A percentile compares a stretch with the other conserved stretches of the same genome.
Conservation (phyloP, 2,888 invertebrate genomes). For the Monopis laevigella region DNA sequence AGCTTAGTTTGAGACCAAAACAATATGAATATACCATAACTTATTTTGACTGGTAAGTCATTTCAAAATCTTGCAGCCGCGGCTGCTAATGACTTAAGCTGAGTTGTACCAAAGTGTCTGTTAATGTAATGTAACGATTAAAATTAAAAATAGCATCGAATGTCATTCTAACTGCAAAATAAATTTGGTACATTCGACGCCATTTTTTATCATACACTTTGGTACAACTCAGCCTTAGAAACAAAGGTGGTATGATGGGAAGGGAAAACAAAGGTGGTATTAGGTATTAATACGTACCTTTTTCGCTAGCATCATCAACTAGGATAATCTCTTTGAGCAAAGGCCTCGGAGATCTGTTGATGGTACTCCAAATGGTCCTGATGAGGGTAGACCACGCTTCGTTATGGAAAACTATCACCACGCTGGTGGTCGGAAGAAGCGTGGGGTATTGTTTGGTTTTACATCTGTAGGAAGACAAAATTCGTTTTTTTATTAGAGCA, state of each 20-base stretch:
- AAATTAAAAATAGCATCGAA: too few species aligned
- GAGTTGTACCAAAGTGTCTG: too few species aligned
- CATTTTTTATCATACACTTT: too few species aligned
- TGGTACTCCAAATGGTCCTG: conserved; percentile 96
- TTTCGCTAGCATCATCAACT: conserved; percentile 97
- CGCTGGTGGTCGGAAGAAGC: conserved; percentile 90
- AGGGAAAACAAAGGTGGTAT: neutral
- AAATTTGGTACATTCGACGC: too few species aligned
- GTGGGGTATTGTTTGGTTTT: conserved; percentile 80
- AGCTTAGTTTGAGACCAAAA: too few species aligned
- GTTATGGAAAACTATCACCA: conserved; percentile 99
- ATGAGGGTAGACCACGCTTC: conserved; percentile 98
- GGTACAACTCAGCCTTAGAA: too few species aligned
- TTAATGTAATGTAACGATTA: too few species aligned
- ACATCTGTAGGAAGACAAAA: conserved; percentile 66
- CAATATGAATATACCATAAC: too few species aligned
- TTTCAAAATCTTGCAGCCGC: too few species aligned
- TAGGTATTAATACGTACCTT: conserved; percentile 72
- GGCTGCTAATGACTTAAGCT: too few species aligned
- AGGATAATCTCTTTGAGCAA: conserved; percentile 94
- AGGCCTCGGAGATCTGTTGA: conserved; percentile 90
- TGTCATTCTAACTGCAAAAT: too few species aligned
- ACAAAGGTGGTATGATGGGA: neutral
- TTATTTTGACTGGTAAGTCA: too few species aligned
- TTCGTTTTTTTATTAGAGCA: neutral